A percentile compares a stretch with the other conserved stretches of the same genome.
These are phyloP conservation scores for Heliconius aoede DNA, from an alignment of 2,888 invertebrate genomes.

Conservation along the genomic window DNA sequence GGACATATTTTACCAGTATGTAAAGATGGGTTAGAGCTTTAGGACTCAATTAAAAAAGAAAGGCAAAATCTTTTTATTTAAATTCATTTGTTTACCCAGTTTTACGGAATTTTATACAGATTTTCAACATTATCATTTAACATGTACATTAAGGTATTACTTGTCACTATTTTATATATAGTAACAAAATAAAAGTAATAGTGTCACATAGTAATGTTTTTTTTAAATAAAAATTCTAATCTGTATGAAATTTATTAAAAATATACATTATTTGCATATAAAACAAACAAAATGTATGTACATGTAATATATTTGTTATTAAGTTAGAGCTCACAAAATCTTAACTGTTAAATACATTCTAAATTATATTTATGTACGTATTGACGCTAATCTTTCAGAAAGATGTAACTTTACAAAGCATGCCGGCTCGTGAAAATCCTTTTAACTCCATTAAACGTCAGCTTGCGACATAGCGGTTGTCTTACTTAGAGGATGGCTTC, in stretches of 20 bases:
- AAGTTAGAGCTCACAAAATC: background rate
- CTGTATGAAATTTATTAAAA: background rate
- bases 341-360: background rate
- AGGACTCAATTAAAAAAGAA: no score
- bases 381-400: constrained; percentile 47
- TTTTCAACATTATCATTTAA: no score
- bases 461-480: constrained; percentile 45
- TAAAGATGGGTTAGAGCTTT: background rate
- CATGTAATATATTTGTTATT: background rate
- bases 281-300: background rate
- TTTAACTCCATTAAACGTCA: constrained; percentile 45
- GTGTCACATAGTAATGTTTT: background rate
- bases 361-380: background rate
- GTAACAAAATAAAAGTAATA: no score
- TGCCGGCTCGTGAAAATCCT: constrained; percentile 46
- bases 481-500: constrained; percentile 26
- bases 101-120: no score
- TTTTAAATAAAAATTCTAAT: background rate
- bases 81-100: no score
- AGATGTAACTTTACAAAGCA: constrained; percentile 46
- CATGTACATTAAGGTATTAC: no score
- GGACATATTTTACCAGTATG: background rate
- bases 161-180: no score
- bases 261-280: background rate
- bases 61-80: no score